These are phyloP conservation scores for Hydra vulgaris DNA, from an alignment of 30 jellyfish, hydroid and myxozoan species.

Conservation along the genomic window DNA sequence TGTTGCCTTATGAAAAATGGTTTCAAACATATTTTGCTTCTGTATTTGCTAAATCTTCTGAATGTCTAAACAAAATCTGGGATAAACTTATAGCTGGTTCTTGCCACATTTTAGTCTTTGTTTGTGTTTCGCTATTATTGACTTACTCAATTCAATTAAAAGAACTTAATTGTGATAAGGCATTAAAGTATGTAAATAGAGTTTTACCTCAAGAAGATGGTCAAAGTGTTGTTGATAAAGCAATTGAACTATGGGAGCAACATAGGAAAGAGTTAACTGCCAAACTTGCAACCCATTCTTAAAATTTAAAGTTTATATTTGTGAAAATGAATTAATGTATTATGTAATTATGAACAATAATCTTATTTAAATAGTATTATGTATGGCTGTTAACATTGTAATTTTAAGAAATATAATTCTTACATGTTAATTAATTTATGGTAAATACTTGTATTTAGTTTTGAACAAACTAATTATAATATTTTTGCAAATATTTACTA, in stretches of 20 bases:
- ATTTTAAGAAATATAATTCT: too few species aligned
- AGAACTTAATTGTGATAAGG: conserved; percentile 45
- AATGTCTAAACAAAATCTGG: conserved; percentile 31
- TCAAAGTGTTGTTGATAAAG: conserved; percentile 60
- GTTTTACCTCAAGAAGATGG: conserved; percentile 17
- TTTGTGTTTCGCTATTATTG: conserved; percentile 65
- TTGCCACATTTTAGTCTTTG: conserved; percentile 72
- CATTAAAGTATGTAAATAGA: conserved; percentile 35
- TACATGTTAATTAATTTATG: too few species aligned
- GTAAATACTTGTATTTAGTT: too few species aligned
- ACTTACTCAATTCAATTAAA: conserved; percentile 45
- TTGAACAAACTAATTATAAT: too few species aligned
- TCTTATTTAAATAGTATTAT: too few species aligned
- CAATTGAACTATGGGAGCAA: conserved; percentile 84
- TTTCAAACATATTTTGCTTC: conserved; percentile 72
- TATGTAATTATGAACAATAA: too few species aligned
- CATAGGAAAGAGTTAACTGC: conserved; percentile 69
- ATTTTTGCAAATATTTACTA: too few species aligned
- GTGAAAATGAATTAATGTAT: not conserved
- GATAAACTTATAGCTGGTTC: conserved; percentile 90
- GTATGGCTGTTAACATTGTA: too few species aligned
- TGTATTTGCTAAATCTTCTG: conserved; percentile 45
- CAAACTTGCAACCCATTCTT: conserved; percentile 36
- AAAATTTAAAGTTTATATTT: not conserved
- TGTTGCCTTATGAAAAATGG: conserved; percentile 82